Evolutionary conservation across 2,888 invertebrate genomes (phyloP).

Genomic region (Cylindroiulus punctatus): DNA sequence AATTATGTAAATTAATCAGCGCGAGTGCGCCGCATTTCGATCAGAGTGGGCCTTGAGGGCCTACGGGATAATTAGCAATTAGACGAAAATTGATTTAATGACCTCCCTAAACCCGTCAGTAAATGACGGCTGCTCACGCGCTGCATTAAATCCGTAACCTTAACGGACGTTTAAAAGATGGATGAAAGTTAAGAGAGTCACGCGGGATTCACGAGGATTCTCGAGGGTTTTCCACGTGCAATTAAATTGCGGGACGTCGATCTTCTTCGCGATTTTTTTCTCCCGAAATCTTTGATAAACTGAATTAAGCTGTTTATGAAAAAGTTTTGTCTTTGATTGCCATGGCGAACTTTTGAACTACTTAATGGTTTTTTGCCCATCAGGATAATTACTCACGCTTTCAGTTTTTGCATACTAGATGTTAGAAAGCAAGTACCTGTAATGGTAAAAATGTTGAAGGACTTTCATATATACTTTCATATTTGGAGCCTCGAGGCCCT

Average conservation of each 20-base stretch:
- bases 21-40: neutral
- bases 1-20: constrained; percentile 43
- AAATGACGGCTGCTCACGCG: neutral
- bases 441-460: too few species aligned
- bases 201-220: neutral
- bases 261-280: neutral
- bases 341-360: too few species aligned
- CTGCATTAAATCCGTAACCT: constrained; percentile 1
- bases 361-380: too few species aligned
- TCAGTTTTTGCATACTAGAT: too few species aligned
- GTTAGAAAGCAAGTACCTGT: too few species aligned
- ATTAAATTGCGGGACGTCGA: neutral
- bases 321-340: neutral
- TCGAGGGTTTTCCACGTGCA: neutral
- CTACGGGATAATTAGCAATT: constrained; percentile 24
- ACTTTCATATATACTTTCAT: too few species aligned
- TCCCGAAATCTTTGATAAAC: neutral
- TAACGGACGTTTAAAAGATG: constrained; percentile 47
- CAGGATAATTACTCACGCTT: too few species aligned
- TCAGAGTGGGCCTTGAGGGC: neutral
- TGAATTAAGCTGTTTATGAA: neutral
- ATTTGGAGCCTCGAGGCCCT: too few species aligned
- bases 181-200: neutral
- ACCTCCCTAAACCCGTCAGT: constrained; percentile 43
- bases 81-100: constrained; percentile 47